These are phyloP conservation scores for Parthenolecanium corni DNA, from an alignment of 2,888 invertebrate species.

Conservation along the genomic window DNA sequence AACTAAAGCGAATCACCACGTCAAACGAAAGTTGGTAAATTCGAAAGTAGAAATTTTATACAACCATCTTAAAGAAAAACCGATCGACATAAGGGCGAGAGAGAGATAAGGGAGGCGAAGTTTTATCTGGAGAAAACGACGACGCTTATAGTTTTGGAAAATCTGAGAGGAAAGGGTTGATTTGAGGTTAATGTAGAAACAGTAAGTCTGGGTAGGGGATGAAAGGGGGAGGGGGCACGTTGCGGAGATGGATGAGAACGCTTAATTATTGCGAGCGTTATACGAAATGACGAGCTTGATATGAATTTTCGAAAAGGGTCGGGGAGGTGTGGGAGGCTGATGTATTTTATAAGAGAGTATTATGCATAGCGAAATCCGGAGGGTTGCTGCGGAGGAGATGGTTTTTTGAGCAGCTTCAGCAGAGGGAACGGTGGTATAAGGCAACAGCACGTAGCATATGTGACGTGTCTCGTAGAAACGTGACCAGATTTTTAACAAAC, in stretches of 20 bases:
- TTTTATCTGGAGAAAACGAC: background rate
- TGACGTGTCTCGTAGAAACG: constrained; percentile 19
- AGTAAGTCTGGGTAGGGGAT: background rate
- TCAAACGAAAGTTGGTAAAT: too few relatives aligned
- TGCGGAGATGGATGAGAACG: background rate
- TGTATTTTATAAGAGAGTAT: background rate
- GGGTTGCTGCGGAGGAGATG: background rate
- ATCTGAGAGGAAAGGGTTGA: background rate
- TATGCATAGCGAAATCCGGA: background rate
- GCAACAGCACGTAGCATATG: constrained; percentile 18
- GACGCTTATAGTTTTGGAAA: too few relatives aligned
- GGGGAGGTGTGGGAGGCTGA: background rate
- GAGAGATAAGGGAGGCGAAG: background rate
- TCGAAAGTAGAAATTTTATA: too few relatives aligned
- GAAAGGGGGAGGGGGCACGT: background rate
- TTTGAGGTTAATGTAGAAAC: too few relatives aligned
- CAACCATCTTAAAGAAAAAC: too few relatives aligned
- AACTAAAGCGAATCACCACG: too few relatives aligned
- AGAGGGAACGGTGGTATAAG: background rate
- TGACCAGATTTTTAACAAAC: constrained; percentile 19
- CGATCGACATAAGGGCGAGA: too few relatives aligned
- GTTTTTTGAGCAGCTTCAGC: background rate
- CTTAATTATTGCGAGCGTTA: constrained; percentile 12
- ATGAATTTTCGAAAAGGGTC: constrained; percentile 10
- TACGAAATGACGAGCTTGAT: background rate